Evolutionary conservation across 2,113 vertebrate species (phyloP).

Genomic region (Lethenteron camtschaticum): DNA sequence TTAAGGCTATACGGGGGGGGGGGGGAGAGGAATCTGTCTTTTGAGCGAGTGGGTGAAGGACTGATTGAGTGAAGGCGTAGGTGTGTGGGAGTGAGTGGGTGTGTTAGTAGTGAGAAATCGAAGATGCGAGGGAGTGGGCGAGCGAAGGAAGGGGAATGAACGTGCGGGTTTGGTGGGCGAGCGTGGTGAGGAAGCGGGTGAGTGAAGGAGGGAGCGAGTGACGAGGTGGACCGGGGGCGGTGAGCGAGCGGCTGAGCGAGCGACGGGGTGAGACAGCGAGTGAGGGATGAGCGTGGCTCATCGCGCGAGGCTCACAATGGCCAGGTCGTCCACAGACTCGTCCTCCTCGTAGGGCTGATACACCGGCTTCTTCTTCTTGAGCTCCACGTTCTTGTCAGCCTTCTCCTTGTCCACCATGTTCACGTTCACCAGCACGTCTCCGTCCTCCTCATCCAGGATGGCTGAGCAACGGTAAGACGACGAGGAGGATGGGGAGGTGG

Average conservation of each 20-base stretch:
- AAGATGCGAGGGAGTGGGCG: no score
- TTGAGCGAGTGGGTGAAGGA: no score
- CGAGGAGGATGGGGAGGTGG: no score
- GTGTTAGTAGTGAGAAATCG: no score
- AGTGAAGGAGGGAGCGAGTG: background rate
- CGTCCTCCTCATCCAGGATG: conserved; percentile 40
- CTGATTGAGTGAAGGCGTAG: no score
- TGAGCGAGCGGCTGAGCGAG: conserved; percentile 15
- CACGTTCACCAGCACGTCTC: conserved; percentile 54
- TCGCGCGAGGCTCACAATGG: conserved; percentile 14
- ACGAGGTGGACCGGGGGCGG: conserved; percentile 7
- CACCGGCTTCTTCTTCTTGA: conserved; percentile 56
- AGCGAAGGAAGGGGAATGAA: no score
- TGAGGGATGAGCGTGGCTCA: background rate
- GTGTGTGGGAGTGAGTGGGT: no score
- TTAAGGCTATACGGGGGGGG: no score
- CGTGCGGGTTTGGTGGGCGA: no score
- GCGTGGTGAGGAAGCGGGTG: background rate
- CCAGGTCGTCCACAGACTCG: conserved; percentile 53
- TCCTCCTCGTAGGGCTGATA: conserved; percentile 58
- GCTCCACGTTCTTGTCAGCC: conserved; percentile 53
- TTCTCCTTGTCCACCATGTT: conserved; percentile 49
- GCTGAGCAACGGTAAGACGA: conserved; percentile 13
- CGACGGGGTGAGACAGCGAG: background rate
- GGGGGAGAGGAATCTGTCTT: no score